These are phyloP conservation scores for Papilio dardanus DNA, from an alignment of 1,140 invertebrate species.

Conservation along the genomic window DNA sequence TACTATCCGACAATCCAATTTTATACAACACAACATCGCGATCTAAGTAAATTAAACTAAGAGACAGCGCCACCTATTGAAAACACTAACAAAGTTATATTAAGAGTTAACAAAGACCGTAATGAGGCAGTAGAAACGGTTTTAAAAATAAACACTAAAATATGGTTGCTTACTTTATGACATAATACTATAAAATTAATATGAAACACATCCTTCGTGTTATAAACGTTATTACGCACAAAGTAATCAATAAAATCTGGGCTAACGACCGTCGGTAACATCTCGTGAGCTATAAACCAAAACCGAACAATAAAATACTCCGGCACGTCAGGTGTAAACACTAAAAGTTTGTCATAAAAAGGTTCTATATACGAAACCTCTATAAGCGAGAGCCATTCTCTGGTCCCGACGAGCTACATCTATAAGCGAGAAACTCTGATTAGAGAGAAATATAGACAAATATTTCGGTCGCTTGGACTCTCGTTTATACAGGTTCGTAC, in stretches of 20 bases:
- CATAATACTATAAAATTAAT: slow-evolving; percentile 6
- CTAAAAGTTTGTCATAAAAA: slow-evolving; percentile 19
- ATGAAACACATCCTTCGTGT: slow-evolving; percentile 1
- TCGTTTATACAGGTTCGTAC: too few species aligned
- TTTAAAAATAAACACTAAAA: background rate
- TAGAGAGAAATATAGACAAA: too few species aligned
- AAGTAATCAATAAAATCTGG: slow-evolving; percentile 18
- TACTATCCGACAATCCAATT: background rate
- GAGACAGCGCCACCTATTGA: background rate
- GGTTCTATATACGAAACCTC: background rate
- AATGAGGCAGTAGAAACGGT: background rate
- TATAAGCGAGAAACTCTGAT: too few species aligned
- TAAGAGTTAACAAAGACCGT: background rate
- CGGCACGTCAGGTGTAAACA: slow-evolving; percentile 14
- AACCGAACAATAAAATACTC: slow-evolving; percentile 20
- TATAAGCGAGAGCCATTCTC: too few species aligned
- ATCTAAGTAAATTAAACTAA: background rate
- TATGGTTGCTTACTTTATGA: background rate
- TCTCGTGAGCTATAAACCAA: slow-evolving; percentile 15
- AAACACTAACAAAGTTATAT: background rate
- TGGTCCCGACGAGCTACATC: too few species aligned
- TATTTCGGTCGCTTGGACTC: too few species aligned
- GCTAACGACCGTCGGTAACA: slow-evolving; percentile 7
- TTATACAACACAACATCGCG: background rate
- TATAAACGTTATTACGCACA: slow-evolving; percentile 13